Conservation (phyloP, 1,140 invertebrate genomes). For the Drosophila subpulchrella region DNA sequence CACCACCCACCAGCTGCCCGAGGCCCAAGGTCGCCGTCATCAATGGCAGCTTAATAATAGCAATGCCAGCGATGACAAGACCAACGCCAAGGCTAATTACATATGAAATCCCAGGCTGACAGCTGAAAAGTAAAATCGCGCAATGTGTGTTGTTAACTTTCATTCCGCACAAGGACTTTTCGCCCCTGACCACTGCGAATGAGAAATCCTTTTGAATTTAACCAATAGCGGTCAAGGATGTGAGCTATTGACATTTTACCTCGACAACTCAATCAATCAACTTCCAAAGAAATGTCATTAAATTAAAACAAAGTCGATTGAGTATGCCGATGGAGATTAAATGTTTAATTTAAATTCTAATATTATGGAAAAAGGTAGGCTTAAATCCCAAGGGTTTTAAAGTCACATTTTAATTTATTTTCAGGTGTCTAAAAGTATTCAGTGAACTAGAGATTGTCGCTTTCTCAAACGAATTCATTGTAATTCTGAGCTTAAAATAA, state of each 20-base stretch:
- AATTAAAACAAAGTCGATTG: too few relatives aligned
- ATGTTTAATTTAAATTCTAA: too few relatives aligned
- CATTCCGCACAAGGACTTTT: neutral
- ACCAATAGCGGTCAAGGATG: neutral
- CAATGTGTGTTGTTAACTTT: neutral
- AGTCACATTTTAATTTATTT: too few relatives aligned
- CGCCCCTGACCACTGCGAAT: neutral
- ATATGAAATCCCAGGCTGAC: slow-evolving; percentile 11
- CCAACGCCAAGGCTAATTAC: slow-evolving; percentile 29
- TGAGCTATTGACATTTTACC: neutral
- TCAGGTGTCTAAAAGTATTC: too few relatives aligned
- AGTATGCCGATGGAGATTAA: too few relatives aligned
- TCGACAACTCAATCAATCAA: neutral
- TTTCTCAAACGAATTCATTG: too few relatives aligned
- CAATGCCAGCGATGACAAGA: slow-evolving; percentile 19
- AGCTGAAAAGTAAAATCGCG: slow-evolving; percentile 1
- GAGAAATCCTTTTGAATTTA: neutral
- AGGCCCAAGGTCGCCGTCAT: slow-evolving; percentile 29
- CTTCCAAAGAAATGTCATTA: neutral
- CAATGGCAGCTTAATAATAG: slow-evolving; percentile 44
- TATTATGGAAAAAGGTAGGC: too few relatives aligned
- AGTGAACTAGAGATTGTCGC: too few relatives aligned
- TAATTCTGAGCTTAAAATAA: too few relatives aligned
- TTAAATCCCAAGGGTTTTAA: too few relatives aligned
- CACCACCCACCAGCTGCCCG: neutral